phyloP scores from a whole-genome alignment of 2,888 invertebrate genomes.

The Adineta ricciae region DNA sequence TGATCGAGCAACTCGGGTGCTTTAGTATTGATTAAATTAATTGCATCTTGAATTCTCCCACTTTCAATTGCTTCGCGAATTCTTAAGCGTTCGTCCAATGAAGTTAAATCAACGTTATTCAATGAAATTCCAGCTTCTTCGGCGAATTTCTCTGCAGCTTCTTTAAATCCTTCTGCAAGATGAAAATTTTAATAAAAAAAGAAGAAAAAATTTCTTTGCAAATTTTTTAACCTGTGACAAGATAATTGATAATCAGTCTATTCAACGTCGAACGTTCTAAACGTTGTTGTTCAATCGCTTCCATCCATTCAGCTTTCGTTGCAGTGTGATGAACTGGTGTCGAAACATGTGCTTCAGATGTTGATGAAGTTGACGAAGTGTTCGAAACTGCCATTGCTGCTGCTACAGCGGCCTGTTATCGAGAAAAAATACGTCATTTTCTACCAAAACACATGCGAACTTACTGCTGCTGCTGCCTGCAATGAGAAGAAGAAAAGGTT shows the following conservation, averaged over 20 bases:
- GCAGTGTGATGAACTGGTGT: conserved; percentile 22
- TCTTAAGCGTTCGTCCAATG: conserved; percentile 64
- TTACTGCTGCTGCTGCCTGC: not conserved
- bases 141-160: conserved; percentile 90
- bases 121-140: conserved; percentile 78
- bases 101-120: conserved; percentile 64
- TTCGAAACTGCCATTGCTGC: not conserved
- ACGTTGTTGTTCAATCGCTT: conserved; percentile 63
- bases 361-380: not conserved
- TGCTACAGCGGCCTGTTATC: not conserved
- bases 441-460: no score
- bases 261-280: conserved; percentile 86
- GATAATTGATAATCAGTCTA: conserved; percentile 91
- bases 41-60: conserved; percentile 82
- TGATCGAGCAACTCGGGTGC: conserved; percentile 89
- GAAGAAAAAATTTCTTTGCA: not conserved
- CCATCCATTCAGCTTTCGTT: conserved; percentile 60
- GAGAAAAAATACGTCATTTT: no score
- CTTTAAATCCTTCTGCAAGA: conserved; percentile 59
- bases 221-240: conserved; percentile 68
- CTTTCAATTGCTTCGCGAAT: conserved; percentile 85
- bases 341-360: not conserved
- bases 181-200: not conserved
- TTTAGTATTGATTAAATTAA: conserved; percentile 78
- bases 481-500: not conserved